phyloP scores from a whole-genome alignment of 2,113 vertebrate genomes.

The Bungarus multicinctus region DNA sequence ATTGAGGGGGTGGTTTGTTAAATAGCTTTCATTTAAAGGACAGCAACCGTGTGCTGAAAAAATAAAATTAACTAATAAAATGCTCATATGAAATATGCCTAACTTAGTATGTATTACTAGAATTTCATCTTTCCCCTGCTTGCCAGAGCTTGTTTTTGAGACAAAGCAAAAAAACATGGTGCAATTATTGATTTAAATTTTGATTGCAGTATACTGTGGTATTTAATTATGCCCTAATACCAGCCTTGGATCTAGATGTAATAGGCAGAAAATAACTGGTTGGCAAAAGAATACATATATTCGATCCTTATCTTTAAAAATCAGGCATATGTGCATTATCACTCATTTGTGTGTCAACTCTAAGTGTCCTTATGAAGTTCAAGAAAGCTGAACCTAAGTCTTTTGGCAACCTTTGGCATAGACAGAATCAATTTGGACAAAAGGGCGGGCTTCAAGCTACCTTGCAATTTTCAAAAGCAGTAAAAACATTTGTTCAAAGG shows the following conservation, averaged over 20 bases:
- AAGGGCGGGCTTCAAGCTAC: rapidly evolving
- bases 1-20: constrained; percentile 12
- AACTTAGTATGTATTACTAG: constrained; percentile 22
- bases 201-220: constrained; percentile 20
- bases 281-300: neutral
- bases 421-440: neutral
- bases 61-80: constrained; percentile 53
- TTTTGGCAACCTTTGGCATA: neutral
- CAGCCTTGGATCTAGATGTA: neutral
- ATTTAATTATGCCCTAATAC: neutral
- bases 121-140: constrained; percentile 7
- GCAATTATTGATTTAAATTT: constrained; percentile 3
- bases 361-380: neutral
- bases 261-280: neutral
- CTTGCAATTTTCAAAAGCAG: neutral
- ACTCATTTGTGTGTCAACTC: neutral
- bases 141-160: constrained; percentile 4
- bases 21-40: constrained; percentile 49
- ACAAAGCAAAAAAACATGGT: neutral
- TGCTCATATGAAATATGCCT: constrained; percentile 47
- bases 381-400: neutral
- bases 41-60: constrained; percentile 47
- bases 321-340: neutral
- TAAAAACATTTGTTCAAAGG: rapidly evolving
- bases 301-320: neutral